phyloP scores from a whole-genome alignment of 2,888 invertebrate genomes.

The Aspidapion aeneum region DNA sequence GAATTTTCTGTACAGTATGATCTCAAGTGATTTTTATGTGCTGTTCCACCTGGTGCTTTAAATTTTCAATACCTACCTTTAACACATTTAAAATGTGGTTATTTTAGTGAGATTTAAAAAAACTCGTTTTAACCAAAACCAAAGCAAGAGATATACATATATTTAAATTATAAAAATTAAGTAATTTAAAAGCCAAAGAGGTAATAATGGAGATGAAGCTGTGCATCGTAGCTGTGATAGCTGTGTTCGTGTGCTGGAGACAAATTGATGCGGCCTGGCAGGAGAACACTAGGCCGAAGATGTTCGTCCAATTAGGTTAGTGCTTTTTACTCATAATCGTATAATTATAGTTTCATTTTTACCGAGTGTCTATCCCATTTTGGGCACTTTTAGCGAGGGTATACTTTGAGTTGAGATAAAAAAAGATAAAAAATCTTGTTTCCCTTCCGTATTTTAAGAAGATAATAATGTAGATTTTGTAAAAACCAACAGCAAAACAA shows the following conservation, averaged over 20 bases:
- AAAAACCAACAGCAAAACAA: no score
- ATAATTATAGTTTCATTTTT: neutral
- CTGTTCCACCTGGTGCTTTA: neutral
- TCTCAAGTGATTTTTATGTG: neutral
- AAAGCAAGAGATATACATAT: neutral
- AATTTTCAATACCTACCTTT: neutral
- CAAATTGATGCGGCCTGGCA: conserved; percentile 67
- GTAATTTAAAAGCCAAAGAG: neutral
- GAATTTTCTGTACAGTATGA: neutral
- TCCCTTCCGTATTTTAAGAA: no score
- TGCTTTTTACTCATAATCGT: conserved; percentile 32
- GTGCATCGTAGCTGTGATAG: neutral
- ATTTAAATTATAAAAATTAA: neutral
- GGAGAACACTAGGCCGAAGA: conserved; percentile 89
- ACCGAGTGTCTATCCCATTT: neutral
- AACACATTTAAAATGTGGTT: neutral
- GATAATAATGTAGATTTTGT: no score
- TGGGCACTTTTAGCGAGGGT: no score
- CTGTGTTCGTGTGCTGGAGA: conserved; percentile 45
- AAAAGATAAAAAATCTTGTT: no score
- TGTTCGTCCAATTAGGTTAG: conserved; percentile 91
- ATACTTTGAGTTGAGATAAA: no score
- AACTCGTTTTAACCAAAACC: neutral
- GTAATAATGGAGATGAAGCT: conserved; percentile 31
- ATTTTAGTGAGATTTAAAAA: neutral